Evolutionary conservation across 1,140 invertebrate species (phyloP).

Genomic region (Neotoxoptera formosana): DNA sequence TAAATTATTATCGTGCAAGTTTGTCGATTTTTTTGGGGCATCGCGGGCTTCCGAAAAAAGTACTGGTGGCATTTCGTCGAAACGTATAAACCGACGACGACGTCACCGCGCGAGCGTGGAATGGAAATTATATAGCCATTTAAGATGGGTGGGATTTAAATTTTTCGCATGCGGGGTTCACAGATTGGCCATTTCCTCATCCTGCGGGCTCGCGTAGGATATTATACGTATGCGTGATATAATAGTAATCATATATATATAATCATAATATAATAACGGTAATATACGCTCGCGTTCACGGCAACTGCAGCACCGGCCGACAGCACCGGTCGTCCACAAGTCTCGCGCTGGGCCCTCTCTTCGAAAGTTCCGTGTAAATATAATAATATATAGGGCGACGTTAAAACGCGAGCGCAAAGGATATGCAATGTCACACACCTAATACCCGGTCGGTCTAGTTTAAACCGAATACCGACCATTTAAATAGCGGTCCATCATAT

Average conservation of each 20-base stretch:
- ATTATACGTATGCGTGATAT: neutral
- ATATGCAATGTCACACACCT: neutral
- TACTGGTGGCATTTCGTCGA: neutral
- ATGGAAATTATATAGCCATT: neutral
- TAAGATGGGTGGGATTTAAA: conserved; percentile 55
- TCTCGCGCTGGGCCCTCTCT: neutral
- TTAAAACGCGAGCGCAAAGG: neutral
- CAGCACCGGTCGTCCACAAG: neutral
- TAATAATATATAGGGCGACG: neutral
- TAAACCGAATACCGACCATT: conserved; percentile 29
- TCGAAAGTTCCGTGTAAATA: neutral
- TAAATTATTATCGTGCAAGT: neutral
- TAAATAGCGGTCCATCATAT: conserved; percentile 50
- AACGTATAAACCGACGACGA: conserved; percentile 15
- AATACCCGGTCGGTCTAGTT: neutral
- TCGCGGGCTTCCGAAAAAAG: neutral
- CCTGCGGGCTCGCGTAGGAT: conserved; percentile 26
- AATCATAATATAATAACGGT: neutral
- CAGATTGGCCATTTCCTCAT: conserved; percentile 56
- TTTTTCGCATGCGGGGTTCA: conserved; percentile 52
- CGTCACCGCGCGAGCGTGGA: neutral
- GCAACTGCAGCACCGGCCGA: neutral
- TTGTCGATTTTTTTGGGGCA: neutral
- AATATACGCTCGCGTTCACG: neutral
- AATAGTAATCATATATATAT: conserved; percentile 12